Percentiles rank a stretch among this genome's conserved stretches.
Evolutionary conservation across 2,113 vertebrate species (phyloP).

Genomic region (Sinocyclocheilus anshuiensis): DNA sequence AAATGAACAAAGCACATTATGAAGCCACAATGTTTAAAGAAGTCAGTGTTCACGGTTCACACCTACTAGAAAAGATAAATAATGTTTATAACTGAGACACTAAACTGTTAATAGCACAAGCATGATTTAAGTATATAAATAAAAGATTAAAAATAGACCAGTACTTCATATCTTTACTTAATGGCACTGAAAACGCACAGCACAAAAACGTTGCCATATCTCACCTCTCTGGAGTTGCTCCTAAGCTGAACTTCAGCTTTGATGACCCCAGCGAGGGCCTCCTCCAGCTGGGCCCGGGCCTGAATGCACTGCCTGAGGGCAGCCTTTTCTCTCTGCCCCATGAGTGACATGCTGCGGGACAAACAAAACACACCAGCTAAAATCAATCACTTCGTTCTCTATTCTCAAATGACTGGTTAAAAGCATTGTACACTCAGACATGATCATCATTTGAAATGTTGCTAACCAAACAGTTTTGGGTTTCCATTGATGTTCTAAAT

Average conservation of each 20-base stretch:
- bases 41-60: background rate
- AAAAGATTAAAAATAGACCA: background rate
- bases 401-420: background rate
- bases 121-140: background rate
- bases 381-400: background rate
- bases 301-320: constrained; percentile 81
- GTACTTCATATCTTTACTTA: background rate
- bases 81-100: background rate
- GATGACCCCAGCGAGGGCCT: constrained; percentile 80
- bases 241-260: constrained; percentile 88
- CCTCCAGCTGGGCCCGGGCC: constrained; percentile 87
- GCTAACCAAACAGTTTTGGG: too few relatives aligned
- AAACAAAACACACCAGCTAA: background rate
- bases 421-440: background rate
- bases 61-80: background rate
- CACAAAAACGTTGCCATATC: background rate
- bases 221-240: constrained; percentile 88
- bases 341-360: constrained; percentile 66
- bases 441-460: too few relatives aligned
- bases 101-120: background rate
- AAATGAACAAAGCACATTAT: background rate
- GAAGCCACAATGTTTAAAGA: background rate
- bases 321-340: constrained; percentile 62
- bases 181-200: background rate
- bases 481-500: background rate